phyloP scores from a whole-genome alignment of 2,113 vertebrate genomes.

The Carassius gibelio region DNA sequence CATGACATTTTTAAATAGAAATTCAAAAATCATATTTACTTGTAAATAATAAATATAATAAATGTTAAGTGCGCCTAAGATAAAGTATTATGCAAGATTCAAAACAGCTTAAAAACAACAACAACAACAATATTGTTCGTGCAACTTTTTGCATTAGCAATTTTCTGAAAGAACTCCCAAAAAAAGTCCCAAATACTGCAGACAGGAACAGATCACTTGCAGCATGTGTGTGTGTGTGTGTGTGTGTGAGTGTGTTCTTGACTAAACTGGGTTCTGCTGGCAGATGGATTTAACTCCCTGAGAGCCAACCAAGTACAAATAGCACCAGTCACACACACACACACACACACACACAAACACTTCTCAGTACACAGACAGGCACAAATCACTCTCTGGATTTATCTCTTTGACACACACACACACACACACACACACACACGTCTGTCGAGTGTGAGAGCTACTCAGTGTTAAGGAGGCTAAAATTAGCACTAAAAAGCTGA shows the following conservation, averaged over 20 bases:
- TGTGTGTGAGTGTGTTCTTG: neutral
- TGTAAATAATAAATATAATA: neutral
- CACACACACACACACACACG: constrained; percentile 1
- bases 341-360: constrained; percentile 45
- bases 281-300: constrained; percentile 33
- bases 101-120: neutral
- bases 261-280: constrained; percentile 27
- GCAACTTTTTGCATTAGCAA: neutral
- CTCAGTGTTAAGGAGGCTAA: constrained; percentile 16
- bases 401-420: neutral
- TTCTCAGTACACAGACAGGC: neutral
- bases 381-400: constrained; percentile 18
- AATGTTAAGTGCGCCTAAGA: neutral
- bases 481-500: constrained; percentile 24
- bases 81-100: neutral
- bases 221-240: neutral
- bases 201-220: constrained; percentile 18
- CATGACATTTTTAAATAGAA: neutral
- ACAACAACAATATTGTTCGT: neutral
- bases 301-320: constrained; percentile 36
- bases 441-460: neutral
- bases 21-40: no score
- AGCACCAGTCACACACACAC: neutral
- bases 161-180: neutral
- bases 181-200: neutral